Evolutionary conservation across 2,888 invertebrate species (phyloP).

Genomic region (Apamea anceps): DNA sequence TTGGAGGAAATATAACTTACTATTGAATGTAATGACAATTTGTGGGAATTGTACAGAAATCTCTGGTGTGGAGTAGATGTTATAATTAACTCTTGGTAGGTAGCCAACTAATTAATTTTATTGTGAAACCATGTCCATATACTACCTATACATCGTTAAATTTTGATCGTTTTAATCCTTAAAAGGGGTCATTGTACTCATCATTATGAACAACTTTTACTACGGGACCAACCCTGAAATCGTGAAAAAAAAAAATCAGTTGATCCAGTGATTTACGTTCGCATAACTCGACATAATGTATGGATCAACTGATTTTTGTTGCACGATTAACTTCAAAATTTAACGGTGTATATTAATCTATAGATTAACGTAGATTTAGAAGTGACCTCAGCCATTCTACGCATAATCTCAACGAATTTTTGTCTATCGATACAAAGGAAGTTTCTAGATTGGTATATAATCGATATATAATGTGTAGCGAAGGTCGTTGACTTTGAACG

Average conservation of each 20-base stretch:
- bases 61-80: neutral
- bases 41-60: slow-evolving; percentile 8
- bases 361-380: neutral
- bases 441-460: slow-evolving; percentile 16
- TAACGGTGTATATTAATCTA: too few relatives aligned
- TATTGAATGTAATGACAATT: slow-evolving; percentile 5
- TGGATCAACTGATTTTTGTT: too few relatives aligned
- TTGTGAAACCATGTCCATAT: neutral
- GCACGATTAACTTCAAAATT: too few relatives aligned
- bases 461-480: neutral
- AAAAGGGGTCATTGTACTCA: too few relatives aligned
- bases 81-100: neutral
- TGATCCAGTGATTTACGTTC: too few relatives aligned
- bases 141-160: neutral
- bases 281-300: too few relatives aligned
- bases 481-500: slow-evolving; percentile 35
- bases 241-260: too few relatives aligned
- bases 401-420: slow-evolving; percentile 1
- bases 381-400: neutral
- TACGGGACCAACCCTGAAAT: too few relatives aligned
- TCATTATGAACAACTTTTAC: too few relatives aligned
- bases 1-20: slow-evolving; percentile 15
- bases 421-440: slow-evolving; percentile 13
- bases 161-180: too few relatives aligned
- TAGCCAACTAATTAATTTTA: neutral